phyloP scores from a whole-genome alignment of 2,113 vertebrate genomes.

The Percina caprodes region DNA sequence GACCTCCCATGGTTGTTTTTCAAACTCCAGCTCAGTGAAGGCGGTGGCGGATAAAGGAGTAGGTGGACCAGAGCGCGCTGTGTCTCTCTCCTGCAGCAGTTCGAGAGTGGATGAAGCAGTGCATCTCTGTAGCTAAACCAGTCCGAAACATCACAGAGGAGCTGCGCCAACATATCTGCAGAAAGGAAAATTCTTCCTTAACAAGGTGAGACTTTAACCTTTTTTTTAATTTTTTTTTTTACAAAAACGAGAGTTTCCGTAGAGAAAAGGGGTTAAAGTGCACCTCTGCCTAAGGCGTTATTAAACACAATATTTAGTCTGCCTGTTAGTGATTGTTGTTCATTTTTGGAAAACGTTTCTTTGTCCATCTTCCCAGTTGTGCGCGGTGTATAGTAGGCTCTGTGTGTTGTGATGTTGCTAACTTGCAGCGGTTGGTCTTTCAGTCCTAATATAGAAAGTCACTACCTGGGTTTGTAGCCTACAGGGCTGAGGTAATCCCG shows the following conservation, averaged over 20 bases:
- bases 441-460: conserved; percentile 48
- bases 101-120: neutral
- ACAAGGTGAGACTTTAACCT: conserved; percentile 49
- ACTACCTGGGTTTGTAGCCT: conserved; percentile 32
- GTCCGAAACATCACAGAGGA: neutral
- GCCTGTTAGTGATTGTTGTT: neutral
- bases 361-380: too few relatives aligned
- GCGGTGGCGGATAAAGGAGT: conserved; percentile 28
- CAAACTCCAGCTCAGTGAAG: neutral
- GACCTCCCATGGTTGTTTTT: conserved; percentile 27
- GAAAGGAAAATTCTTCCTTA: neutral
- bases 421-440: conserved; percentile 18
- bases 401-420: conserved; percentile 35
- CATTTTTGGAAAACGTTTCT: neutral
- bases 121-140: neutral
- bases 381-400: neutral
- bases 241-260: neutral
- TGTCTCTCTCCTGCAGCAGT: conserved; percentile 27
- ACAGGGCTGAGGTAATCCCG: conserved; percentile 68
- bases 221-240: neutral
- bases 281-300: accelerated
- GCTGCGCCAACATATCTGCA: neutral
- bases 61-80: conserved; percentile 47
- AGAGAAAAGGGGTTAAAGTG: neutral
- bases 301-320: neutral